These are phyloP conservation scores for Dendronephthya gigantea DNA, from an alignment of 64 coral and sea anemone genomes.

Conservation along the genomic window DNA sequence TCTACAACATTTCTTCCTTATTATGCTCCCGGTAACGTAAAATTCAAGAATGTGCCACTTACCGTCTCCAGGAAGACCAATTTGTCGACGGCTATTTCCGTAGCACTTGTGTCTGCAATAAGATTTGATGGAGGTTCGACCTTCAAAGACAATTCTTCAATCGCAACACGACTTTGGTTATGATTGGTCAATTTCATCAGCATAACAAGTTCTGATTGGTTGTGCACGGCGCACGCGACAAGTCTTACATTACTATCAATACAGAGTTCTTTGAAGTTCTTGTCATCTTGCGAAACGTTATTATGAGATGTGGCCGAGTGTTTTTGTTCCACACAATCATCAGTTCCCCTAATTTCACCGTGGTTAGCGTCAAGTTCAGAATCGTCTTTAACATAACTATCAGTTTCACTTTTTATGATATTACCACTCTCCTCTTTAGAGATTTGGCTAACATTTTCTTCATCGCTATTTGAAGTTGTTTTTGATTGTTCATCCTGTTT, in stretches of 20 bases:
- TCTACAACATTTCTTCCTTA: neutral
- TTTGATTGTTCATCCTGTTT: too few species aligned
- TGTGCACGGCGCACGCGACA: neutral
- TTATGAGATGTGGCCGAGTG: neutral
- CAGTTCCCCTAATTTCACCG: neutral
- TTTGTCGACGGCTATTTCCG: neutral
- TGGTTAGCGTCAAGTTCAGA: neutral
- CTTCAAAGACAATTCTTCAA: neutral
- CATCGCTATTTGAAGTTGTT: too few species aligned
- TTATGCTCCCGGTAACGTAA: neutral
- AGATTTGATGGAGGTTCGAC: neutral
- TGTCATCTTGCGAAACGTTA: neutral
- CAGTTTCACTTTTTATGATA: too few species aligned
- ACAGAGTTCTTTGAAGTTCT: neutral
- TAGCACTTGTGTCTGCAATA: neutral
- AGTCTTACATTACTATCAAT: neutral
- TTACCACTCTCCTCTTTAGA: too few species aligned
- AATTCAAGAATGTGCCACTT: neutral
- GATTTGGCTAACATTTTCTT: too few species aligned
- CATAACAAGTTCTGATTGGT: neutral
- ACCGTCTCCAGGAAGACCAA: neutral
- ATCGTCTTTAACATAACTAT: too few species aligned
- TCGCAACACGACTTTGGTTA: neutral
- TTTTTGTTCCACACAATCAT: neutral
- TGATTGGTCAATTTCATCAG: neutral